These are phyloP conservation scores for Esox masquinongy DNA, from an alignment of 2,797 vertebrate genomes.

Conservation along the genomic window DNA sequence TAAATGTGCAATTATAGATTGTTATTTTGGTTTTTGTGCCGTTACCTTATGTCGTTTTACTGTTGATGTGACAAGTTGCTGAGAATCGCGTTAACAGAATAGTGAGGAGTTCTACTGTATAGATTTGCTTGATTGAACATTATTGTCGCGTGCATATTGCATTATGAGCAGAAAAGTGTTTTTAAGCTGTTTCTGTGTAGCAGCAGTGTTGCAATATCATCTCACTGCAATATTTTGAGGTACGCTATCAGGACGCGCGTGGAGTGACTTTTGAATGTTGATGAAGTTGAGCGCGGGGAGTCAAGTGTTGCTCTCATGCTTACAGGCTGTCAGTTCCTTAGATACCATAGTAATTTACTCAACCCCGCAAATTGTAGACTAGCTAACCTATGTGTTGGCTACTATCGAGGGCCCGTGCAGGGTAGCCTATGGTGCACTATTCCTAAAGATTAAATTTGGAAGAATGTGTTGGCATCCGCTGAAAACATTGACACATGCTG, in stretches of 20 bases:
- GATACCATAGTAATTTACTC: conserved; percentile 45
- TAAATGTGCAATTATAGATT: conserved; percentile 65
- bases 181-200: background rate
- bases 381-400: background rate
- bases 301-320: conserved; percentile 57
- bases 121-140: background rate
- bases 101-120: background rate
- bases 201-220: background rate
- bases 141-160: background rate
- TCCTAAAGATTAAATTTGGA: background rate
- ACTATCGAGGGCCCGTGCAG: background rate
- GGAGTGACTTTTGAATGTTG: conserved; percentile 51
- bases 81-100: conserved; percentile 26
- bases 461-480: background rate
- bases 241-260: conserved; percentile 13
- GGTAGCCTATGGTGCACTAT: background rate
- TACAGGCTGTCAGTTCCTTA: conserved; percentile 47
- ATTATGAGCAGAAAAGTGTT: background rate
- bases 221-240: background rate
- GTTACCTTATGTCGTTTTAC: conserved; percentile 54
- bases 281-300: conserved; percentile 66
- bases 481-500: background rate
- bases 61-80: conserved; percentile 64
- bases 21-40: conserved; percentile 46
- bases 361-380: background rate